Percentiles rank a stretch among this genome's conserved stretches.
Evolutionary conservation across 2,888 invertebrate species (phyloP).

Genomic region (Tetranychus piercei): DNA sequence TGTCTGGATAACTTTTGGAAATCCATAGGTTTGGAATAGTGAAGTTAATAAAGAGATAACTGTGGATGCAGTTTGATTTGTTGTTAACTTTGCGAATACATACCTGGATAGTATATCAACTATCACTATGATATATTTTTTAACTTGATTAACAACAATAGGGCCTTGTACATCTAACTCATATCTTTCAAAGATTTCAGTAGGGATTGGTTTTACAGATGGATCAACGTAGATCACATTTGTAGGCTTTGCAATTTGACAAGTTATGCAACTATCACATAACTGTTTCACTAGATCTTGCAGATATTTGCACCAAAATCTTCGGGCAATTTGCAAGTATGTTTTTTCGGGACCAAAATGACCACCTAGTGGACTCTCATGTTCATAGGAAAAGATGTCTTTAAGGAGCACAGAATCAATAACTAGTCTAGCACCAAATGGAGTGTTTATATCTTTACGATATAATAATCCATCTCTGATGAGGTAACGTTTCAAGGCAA

Average conservation of each 20-base stretch:
- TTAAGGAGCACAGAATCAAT: background rate
- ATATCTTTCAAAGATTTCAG: background rate
- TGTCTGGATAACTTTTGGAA: too few relatives aligned
- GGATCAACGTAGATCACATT: background rate
- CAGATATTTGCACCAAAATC: background rate
- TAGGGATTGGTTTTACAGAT: background rate
- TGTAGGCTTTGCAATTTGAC: background rate
- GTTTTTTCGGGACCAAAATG: background rate
- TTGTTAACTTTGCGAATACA: background rate
- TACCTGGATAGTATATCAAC: background rate
- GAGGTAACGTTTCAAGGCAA: background rate
- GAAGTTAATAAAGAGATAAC: too few relatives aligned
- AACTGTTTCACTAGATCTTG: background rate
- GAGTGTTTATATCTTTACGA: background rate
- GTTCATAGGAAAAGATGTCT: background rate
- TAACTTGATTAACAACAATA: background rate
- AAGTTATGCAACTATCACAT: background rate
- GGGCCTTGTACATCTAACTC: constrained; percentile 5
- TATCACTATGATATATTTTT: background rate
- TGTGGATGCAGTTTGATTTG: background rate
- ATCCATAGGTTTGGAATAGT: too few relatives aligned
- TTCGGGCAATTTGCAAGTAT: background rate
- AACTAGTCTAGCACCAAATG: background rate
- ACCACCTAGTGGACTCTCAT: background rate
- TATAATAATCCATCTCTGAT: background rate